Evolutionary conservation across 2,797 vertebrate genomes (phyloP).

Genomic region (Megalops cyprinoides): DNA sequence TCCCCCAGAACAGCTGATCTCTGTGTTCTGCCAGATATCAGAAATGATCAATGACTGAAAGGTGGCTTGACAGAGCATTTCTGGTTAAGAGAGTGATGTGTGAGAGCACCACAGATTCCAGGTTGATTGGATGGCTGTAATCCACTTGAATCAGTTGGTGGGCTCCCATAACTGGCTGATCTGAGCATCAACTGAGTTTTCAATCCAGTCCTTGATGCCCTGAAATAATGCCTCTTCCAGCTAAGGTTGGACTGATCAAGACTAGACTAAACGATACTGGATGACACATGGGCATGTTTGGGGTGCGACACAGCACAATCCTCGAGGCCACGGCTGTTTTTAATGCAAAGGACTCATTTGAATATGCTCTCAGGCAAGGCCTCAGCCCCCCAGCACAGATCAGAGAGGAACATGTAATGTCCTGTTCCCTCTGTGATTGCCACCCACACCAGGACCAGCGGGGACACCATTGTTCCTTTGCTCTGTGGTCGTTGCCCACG

Average conservation of each 20-base stretch:
- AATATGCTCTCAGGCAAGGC: background rate
- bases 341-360: background rate
- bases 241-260: background rate
- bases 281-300: background rate
- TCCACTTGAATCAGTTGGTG: background rate
- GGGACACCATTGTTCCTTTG: slow-evolving; percentile 15
- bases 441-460: background rate
- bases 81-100: background rate
- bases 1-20: background rate
- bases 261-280: background rate
- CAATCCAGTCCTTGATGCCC: background rate
- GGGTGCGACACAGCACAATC: background rate
- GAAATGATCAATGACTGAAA: background rate
- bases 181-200: background rate
- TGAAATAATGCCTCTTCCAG: background rate
- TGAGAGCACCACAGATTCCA: background rate
- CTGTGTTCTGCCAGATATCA: background rate
- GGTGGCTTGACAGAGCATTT: background rate
- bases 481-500: background rate
- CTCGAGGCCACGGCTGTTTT: background rate
- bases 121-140: background rate
- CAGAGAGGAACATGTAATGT: background rate
- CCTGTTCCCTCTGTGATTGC: background rate
- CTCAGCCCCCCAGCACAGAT: background rate
- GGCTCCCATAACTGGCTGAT: slow-evolving; percentile 4